phyloP scores from a whole-genome alignment of 2,113 vertebrate genomes.

The Oncorhynchus nerka region DNA sequence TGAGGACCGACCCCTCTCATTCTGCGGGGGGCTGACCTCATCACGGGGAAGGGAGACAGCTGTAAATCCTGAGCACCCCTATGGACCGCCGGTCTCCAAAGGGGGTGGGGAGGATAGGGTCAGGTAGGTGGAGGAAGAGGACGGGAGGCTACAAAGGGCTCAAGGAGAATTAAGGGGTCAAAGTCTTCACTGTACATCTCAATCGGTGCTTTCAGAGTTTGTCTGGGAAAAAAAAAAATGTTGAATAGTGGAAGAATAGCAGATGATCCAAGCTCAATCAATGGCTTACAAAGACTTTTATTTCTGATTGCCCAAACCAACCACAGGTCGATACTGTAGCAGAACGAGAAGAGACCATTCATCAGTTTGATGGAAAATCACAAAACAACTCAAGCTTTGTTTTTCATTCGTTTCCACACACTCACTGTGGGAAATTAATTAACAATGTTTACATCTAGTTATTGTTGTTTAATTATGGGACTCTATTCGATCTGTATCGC shows the following conservation, averaged over 20 bases:
- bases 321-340: too few species aligned
- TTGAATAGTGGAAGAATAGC: constrained; percentile 4
- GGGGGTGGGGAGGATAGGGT: background rate
- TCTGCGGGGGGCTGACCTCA: constrained; percentile 52
- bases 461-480: too few species aligned
- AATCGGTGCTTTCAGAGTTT: constrained; percentile 10
- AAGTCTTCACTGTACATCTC: constrained; percentile 26
- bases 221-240: background rate
- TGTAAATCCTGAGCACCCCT: constrained; percentile 8
- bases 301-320: too few species aligned
- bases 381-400: too few species aligned
- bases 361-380: too few species aligned
- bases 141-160: background rate
- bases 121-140: constrained; percentile 31
- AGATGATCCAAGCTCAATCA: too few species aligned
- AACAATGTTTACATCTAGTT: too few species aligned
- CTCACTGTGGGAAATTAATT: too few species aligned
- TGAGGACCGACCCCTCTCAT: constrained; percentile 51
- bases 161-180: constrained; percentile 34
- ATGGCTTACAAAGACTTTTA: too few species aligned
- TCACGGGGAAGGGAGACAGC: constrained; percentile 48
- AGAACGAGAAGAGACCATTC: too few species aligned
- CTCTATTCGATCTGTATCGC: too few species aligned
- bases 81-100: constrained; percentile 25
- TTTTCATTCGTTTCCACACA: too few species aligned